These are phyloP conservation scores for Hyles euphorbiae DNA, from an alignment of 1,140 invertebrate genomes.

Conservation along the genomic window DNA sequence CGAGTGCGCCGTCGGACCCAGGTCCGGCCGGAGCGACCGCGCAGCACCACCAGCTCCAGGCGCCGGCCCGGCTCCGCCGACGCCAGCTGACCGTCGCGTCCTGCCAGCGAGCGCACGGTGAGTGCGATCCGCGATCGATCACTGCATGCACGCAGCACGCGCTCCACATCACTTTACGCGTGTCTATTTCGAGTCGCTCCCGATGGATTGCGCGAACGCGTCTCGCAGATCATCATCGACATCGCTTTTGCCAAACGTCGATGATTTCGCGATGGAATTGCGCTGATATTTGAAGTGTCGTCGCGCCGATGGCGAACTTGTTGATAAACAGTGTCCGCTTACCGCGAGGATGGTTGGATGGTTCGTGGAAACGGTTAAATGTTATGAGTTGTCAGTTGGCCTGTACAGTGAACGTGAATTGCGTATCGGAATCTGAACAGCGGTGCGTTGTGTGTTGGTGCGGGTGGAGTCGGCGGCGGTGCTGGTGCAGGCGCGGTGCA, in stretches of 20 bases:
- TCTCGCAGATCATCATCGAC: constrained; percentile 25
- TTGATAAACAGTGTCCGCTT: constrained; percentile 66
- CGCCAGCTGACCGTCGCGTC: constrained; percentile 60
- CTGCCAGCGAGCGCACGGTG: constrained; percentile 63
- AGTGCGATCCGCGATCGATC: constrained; percentile 69
- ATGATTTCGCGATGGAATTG: constrained; percentile 24
- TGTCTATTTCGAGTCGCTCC: constrained; percentile 68
- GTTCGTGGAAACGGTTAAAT: constrained; percentile 26
- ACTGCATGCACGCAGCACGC: constrained; percentile 63
- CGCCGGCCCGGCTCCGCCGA: constrained; percentile 54
- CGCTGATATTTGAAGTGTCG: constrained; percentile 32
- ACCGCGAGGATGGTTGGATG: constrained; percentile 21
- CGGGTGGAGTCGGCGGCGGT: constrained; percentile 8
- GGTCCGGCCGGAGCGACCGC: constrained; percentile 15
- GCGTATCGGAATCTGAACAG: not conserved
- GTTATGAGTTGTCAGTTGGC: constrained; percentile 20
- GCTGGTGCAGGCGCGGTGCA: too few species aligned
- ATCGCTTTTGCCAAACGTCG: constrained; percentile 35
- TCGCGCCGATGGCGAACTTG: constrained; percentile 31
- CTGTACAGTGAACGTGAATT: constrained; percentile 7
- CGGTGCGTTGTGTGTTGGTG: constrained; percentile 15
- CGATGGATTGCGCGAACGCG: constrained; percentile 35
- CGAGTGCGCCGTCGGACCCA: constrained; percentile 29
- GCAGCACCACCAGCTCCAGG: not conserved
- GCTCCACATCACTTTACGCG: constrained; percentile 40